These are phyloP conservation scores for Aphrocallistes beatrix DNA, from an alignment of 37 sponge, comb jelly and placozoan species.

Conservation along the genomic window DNA sequence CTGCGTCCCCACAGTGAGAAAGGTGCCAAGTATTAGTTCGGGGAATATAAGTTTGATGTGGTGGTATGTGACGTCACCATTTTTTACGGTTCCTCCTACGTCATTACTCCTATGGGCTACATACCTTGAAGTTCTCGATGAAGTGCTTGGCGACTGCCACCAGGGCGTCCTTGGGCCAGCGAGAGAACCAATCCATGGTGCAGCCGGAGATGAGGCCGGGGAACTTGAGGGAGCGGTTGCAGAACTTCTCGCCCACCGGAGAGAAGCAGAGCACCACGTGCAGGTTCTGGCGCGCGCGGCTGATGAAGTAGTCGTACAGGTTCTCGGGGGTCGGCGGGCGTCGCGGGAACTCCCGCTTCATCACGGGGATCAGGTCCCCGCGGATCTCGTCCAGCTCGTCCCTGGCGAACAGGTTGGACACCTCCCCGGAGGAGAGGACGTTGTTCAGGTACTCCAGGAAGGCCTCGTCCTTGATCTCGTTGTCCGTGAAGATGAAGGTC, in stretches of 20 bases:
- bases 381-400: conserved; percentile 96
- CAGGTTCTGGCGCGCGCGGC: conserved; percentile 83
- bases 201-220: conserved; percentile 98
- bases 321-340: conserved; percentile 96
- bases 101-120: background rate
- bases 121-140: conserved; percentile 41
- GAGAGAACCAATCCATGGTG: conserved; percentile 99
- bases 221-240: conserved; percentile 90
- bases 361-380: conserved; percentile 77
- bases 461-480: conserved; percentile 98
- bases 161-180: conserved; percentile 99
- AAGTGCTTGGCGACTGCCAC: conserved; percentile 96
- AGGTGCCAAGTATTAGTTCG: too few species aligned
- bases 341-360: conserved; percentile 93
- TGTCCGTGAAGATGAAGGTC: conserved; percentile 95
- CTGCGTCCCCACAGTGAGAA: too few species aligned
- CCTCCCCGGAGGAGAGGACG: conserved; percentile 97
- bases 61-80: too few species aligned
- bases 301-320: conserved; percentile 92
- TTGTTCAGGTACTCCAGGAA: conserved; percentile 99
- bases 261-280: conserved; percentile 99
- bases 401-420: conserved; percentile 89
- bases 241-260: conserved; percentile 98
- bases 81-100: too few species aligned
- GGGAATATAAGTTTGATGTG: too few species aligned